phyloP scores from a whole-genome alignment of 2,888 invertebrate genomes.

The Spisula subtruncata region DNA sequence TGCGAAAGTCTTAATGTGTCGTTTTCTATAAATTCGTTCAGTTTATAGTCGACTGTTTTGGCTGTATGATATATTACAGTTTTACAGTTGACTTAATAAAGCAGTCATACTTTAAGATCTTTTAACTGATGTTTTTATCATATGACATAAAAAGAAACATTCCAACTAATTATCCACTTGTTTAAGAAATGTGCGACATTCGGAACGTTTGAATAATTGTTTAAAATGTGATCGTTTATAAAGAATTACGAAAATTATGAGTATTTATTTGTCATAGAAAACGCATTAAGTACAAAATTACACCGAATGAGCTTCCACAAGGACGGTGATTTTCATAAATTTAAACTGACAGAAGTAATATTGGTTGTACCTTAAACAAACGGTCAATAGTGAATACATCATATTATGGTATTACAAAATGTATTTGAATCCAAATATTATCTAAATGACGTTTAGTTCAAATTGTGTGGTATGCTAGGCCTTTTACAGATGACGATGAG shows the following conservation, averaged over 20 bases:
- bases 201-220: background rate
- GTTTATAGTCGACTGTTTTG: background rate
- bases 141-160: constrained; percentile 21
- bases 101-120: background rate
- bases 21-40: background rate
- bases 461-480: no score
- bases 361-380: no score
- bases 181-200: background rate
- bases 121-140: background rate
- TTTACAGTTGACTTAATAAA: constrained; percentile 33
- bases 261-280: no score
- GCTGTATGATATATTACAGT: background rate
- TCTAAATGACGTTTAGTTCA: no score
- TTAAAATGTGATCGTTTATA: background rate
- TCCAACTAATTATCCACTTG: background rate
- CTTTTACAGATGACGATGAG: no score
- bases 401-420: no score
- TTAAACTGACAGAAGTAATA: no score
- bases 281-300: no score
- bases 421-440: no score
- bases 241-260: background rate
- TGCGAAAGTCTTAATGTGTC: background rate
- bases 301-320: no score
- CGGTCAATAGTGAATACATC: no score
- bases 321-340: no score